phyloP scores from a whole-genome alignment of 2,888 invertebrate genomes.

The Conus canariensis region DNA sequence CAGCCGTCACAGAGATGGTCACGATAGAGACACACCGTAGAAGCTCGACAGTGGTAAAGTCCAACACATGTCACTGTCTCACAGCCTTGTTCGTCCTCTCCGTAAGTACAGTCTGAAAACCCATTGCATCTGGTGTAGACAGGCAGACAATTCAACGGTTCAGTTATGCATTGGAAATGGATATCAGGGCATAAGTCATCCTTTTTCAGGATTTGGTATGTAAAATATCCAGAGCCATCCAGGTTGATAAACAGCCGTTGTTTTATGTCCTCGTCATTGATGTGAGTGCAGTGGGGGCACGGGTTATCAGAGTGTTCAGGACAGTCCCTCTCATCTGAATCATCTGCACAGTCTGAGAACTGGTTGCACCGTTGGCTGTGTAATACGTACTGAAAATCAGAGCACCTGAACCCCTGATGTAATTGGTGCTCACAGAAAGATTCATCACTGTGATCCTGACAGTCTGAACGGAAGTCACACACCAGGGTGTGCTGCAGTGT shows the following conservation, averaged over 20 bases:
- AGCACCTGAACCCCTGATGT: background rate
- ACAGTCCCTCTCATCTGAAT: background rate
- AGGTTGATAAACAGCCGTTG: no score
- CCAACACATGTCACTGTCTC: no score
- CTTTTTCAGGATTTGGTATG: no score
- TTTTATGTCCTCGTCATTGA: no score
- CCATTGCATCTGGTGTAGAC: constrained; percentile 15
- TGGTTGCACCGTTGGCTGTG: background rate
- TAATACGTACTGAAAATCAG: background rate
- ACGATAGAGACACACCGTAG: no score
- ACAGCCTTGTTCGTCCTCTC: no score
- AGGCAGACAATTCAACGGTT: background rate
- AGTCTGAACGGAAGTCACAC: background rate
- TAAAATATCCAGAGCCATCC: no score
- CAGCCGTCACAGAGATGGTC: constrained; percentile 3
- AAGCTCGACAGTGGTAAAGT: no score
- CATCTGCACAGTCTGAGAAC: background rate
- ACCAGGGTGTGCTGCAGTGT: background rate
- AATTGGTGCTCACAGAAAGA: background rate
- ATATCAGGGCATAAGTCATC: background rate
- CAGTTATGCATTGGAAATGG: background rate
- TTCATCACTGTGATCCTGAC: background rate
- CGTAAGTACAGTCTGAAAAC: no score
- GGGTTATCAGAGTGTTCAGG: background rate
- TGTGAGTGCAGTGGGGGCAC: no score